Evolutionary conservation across 2,888 invertebrate species (phyloP).

Genomic region (Drepana falcataria): DNA sequence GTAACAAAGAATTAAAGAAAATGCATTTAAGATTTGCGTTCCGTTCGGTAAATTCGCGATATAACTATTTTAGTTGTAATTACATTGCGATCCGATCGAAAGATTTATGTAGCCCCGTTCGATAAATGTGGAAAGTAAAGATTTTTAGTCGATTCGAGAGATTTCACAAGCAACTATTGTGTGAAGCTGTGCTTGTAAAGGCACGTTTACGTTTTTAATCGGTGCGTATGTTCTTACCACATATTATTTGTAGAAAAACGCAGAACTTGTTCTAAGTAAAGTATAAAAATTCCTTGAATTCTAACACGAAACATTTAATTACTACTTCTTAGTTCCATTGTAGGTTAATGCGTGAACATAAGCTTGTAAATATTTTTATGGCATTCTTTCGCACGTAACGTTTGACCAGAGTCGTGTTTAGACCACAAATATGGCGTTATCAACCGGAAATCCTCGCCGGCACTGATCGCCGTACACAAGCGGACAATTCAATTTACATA

Average conservation of each 20-base stretch:
- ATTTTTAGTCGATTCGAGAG: no score
- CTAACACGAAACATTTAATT: neutral
- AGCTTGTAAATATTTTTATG: conserved; percentile 7
- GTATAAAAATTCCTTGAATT: neutral
- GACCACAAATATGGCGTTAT: conserved; percentile 52
- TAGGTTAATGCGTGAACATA: neutral
- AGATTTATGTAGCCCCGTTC: no score
- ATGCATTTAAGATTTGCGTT: neutral
- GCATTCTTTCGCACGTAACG: conserved; percentile 5
- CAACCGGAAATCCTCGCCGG: conserved; percentile 40
- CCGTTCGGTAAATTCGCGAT: no score
- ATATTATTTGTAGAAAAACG: neutral
- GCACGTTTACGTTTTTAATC: neutral
- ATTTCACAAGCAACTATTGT: no score
- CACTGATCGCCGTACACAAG: conserved; percentile 26
- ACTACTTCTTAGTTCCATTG: neutral
- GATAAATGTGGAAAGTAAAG: no score
- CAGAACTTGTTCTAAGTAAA: no score
- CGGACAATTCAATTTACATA: conserved; percentile 56
- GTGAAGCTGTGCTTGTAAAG: no score
- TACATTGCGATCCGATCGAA: no score
- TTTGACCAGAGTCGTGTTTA: conserved; percentile 26
- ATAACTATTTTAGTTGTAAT: no score
- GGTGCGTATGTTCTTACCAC: neutral
- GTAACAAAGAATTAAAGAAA: neutral